These are phyloP conservation scores for Stegana nigrithorax DNA, from an alignment of 2,888 invertebrate genomes.

Conservation along the genomic window DNA sequence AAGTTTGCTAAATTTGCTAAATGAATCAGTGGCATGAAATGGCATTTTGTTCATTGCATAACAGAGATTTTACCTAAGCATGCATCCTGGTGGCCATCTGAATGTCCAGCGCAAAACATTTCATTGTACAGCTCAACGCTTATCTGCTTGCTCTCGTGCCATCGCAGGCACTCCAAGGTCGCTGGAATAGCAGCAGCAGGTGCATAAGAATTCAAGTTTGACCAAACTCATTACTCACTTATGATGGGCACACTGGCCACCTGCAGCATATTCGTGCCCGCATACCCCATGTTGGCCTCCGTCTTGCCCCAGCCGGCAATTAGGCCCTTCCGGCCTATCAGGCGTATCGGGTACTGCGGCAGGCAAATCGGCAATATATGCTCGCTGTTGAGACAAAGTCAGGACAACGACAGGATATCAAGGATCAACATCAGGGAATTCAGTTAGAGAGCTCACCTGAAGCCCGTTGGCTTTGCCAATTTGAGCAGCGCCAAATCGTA, in stretches of 20 bases:
- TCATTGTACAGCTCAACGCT: constrained; percentile 79
- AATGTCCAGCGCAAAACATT: constrained; percentile 88
- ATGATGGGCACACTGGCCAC: constrained; percentile 86
- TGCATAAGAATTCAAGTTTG: neutral
- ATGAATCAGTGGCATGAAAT: neutral
- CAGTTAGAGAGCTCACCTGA: constrained; percentile 62
- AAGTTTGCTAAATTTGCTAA: neutral
- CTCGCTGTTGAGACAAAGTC: constrained; percentile 43
- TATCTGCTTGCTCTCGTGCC: constrained; percentile 86
- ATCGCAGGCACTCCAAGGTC: constrained; percentile 79
- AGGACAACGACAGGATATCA: no score
- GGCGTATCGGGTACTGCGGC: constrained; percentile 71
- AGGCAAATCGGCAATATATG: constrained; percentile 86
- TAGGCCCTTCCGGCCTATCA: constrained; percentile 73
- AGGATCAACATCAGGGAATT: no score
- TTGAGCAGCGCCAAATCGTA: constrained; percentile 82
- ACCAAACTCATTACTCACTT: constrained; percentile 70
- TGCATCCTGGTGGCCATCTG: constrained; percentile 85
- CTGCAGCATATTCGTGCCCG: constrained; percentile 83
- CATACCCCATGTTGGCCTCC: constrained; percentile 77
- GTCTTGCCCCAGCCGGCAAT: constrained; percentile 91
- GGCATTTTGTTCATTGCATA: neutral
- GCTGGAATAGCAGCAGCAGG: constrained; percentile 66
- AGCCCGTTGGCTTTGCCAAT: constrained; percentile 75
- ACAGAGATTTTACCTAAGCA: constrained; percentile 78